Conservation (phyloP, 92 coral and sea anemone species). For the Anthopleura xanthogrammica region DNA sequence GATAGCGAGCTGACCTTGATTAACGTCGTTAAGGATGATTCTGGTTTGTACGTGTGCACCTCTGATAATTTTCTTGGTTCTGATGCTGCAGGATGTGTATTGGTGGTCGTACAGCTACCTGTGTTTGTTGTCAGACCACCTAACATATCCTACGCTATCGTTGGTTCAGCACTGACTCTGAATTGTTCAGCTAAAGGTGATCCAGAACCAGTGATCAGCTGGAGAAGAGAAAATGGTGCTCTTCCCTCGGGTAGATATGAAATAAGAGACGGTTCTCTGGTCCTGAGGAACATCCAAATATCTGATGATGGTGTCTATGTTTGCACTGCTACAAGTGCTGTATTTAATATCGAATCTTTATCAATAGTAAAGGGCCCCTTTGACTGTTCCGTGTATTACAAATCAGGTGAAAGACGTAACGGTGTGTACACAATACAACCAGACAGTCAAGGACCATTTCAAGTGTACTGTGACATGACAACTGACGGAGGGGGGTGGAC, state of each 20-base stretch:
- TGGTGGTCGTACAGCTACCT: conserved; percentile 20
- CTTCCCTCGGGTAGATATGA: conserved; percentile 5
- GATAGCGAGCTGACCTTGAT: not conserved
- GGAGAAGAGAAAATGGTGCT: conserved; percentile 17
- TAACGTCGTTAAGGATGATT: not conserved
- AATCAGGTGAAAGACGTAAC: not conserved
- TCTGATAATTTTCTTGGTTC: conserved; percentile 20
- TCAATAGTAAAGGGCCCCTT: no score
- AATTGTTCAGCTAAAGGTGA: conserved; percentile 29
- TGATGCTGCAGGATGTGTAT: not conserved
- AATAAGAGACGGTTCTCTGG: not conserved
- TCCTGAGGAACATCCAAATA: not conserved
- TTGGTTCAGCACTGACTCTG: not conserved
- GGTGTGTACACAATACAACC: conserved; percentile 20
- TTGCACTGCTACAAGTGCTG: conserved; percentile 17
- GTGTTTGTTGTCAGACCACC: conserved; percentile 22
- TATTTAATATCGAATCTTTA: no score
- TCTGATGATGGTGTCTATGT: not conserved
- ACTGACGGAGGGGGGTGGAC: conserved; percentile 44
- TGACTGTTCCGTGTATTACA: conserved; percentile 14
- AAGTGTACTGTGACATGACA: conserved; percentile 45
- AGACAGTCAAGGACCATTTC: conserved; percentile 16
- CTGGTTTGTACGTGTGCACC: not conserved
- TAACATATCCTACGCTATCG: not conserved
- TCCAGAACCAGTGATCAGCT: conserved; percentile 20